Evolutionary conservation across 37 sponge, comb jelly and placozoan genomes (phyloP).

Genomic region (Hormiphora californensis): DNA sequence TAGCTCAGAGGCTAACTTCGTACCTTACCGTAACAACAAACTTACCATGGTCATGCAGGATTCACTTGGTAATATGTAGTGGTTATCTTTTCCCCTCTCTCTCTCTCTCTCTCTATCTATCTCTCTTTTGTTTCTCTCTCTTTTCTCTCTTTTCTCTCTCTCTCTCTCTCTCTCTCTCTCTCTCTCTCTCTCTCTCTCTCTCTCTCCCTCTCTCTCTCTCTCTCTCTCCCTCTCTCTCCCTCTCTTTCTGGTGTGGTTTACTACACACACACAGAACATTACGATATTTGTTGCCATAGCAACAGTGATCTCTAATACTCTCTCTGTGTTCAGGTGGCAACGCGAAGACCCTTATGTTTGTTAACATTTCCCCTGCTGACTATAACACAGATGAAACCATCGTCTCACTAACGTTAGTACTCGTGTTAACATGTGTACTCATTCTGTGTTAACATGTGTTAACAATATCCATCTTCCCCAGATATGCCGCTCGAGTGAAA

Average conservation of each 20-base stretch:
- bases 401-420: constrained; percentile 61
- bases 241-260: too few species aligned
- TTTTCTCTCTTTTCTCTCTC: too few species aligned
- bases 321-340: constrained; percentile 59
- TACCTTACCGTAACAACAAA: constrained; percentile 65
- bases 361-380: constrained; percentile 65
- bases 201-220: too few species aligned
- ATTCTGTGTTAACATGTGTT: not conserved
- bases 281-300: constrained; percentile 4
- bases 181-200: too few species aligned
- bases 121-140: too few species aligned
- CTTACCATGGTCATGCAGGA: constrained; percentile 67
- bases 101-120: too few species aligned
- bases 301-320: not conserved
- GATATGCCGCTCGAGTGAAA: constrained; percentile 63
- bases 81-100: not conserved
- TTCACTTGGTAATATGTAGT: constrained; percentile 57
- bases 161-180: too few species aligned
- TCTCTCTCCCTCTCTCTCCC: too few species aligned
- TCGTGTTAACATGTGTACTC: not conserved
- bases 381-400: constrained; percentile 64
- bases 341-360: constrained; percentile 70
- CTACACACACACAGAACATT: not conserved
- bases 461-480: not conserved
- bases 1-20: constrained; percentile 54